Conservation (phyloP, 2,797 vertebrate genomes). For the Erethizon dorsatum region DNA sequence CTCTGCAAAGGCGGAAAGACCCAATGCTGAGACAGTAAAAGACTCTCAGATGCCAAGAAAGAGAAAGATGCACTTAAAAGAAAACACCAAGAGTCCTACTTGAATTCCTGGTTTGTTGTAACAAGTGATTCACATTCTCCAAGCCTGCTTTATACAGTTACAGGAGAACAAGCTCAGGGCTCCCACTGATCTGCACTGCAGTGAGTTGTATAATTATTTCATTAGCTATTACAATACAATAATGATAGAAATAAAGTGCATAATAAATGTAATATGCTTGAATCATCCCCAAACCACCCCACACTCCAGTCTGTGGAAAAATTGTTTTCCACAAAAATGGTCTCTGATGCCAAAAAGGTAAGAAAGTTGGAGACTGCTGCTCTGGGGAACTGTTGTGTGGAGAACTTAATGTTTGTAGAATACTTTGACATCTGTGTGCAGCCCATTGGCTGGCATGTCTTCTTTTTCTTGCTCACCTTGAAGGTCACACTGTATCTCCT, state of each 20-base stretch:
- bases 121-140: background rate
- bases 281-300: background rate
- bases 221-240: background rate
- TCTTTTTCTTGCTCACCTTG: background rate
- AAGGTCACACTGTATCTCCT: background rate
- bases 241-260: background rate
- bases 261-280: background rate
- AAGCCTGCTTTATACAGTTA: background rate
- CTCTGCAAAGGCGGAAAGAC: background rate
- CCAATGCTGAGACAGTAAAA: background rate
- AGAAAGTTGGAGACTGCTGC: background rate
- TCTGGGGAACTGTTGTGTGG: no score
- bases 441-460: background rate
- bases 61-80: background rate
- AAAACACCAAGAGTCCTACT: background rate
- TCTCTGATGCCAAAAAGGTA: background rate
- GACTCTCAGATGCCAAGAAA: background rate
- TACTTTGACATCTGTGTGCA: background rate
- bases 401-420: background rate
- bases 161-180: background rate
- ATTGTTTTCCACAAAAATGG: background rate
- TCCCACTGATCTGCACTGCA: background rate
- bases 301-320: background rate
- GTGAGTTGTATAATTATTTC: background rate
- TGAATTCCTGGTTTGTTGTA: background rate